Evolutionary conservation across 92 coral and sea anemone genomes (phyloP).

Genomic region (Muricea muricata): DNA sequence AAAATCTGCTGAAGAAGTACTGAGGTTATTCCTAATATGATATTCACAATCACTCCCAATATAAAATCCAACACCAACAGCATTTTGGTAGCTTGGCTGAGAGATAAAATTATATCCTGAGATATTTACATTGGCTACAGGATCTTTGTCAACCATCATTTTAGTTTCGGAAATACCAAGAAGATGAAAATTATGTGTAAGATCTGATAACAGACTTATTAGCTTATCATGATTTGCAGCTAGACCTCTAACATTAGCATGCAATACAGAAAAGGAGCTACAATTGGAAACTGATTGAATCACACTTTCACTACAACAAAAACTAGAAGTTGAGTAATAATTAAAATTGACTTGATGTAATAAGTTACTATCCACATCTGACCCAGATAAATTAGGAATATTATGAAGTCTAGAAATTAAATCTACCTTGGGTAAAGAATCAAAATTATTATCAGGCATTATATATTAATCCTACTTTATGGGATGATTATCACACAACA

Average conservation of each 20-base stretch:
- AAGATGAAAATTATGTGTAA: conserved; percentile 4
- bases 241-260: conserved; percentile 31
- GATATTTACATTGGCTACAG: conserved; percentile 4
- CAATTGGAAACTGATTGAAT: not conserved
- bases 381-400: not conserved
- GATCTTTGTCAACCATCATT: not conserved
- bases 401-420: conserved; percentile 40
- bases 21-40: conserved; percentile 35
- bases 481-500: no score
- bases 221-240: conserved; percentile 27
- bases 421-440: conserved; percentile 26
- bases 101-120: conserved; percentile 20
- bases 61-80: conserved; percentile 54
- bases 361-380: conserved; percentile 25
- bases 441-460: not conserved
- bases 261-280: conserved; percentile 31
- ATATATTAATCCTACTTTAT: not conserved
- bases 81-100: conserved; percentile 37
- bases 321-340: conserved; percentile 34
- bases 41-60: conserved; percentile 28
- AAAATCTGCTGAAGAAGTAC: conserved; percentile 21
- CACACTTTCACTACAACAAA: not conserved
- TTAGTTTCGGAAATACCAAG: conserved; percentile 41
- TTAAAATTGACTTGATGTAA: conserved; percentile 16
- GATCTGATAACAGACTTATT: not conserved